Evolutionary conservation across 1,140 invertebrate genomes (phyloP).

Genomic region (Adelges cooleyi): DNA sequence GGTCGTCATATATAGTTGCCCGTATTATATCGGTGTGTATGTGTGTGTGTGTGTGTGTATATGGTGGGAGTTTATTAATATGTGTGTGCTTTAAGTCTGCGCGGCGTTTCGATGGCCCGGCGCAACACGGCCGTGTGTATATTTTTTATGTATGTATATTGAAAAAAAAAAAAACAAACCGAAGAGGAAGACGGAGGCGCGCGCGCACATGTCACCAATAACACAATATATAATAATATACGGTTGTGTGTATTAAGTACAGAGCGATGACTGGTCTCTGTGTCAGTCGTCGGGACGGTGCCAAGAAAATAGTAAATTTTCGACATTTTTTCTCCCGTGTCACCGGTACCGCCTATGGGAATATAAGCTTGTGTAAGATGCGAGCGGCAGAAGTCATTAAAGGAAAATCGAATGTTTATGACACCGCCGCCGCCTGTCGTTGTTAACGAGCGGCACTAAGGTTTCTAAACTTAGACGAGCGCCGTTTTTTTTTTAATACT

Average conservation of each 20-base stretch:
- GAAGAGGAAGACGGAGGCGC: not conserved
- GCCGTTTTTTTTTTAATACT: too few relatives aligned
- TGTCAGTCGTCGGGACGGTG: not conserved
- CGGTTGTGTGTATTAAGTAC: too few relatives aligned
- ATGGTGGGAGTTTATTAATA: constrained; percentile 28
- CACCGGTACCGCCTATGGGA: too few relatives aligned
- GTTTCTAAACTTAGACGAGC: constrained; percentile 19
- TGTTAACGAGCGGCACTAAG: not conserved
- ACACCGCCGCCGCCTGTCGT: not conserved
- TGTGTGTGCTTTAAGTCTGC: constrained; percentile 5
- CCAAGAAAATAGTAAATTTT: constrained; percentile 22
- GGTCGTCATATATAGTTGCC: constrained; percentile 11
- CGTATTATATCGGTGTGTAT: not conserved
- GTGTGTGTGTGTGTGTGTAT: not conserved
- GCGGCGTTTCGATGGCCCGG: not conserved
- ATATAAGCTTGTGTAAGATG: too few relatives aligned
- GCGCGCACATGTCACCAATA: not conserved
- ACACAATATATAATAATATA: too few relatives aligned
- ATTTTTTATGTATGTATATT: constrained; percentile 2
- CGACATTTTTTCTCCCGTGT: constrained; percentile 1
- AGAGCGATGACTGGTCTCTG: too few relatives aligned
- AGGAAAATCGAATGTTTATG: constrained; percentile 20
- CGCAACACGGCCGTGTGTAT: not conserved
- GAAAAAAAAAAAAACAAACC: not conserved
- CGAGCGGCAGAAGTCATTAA: not conserved